phyloP scores from a whole-genome alignment of 2,113 vertebrate species.

The Ursus arctos region DNA sequence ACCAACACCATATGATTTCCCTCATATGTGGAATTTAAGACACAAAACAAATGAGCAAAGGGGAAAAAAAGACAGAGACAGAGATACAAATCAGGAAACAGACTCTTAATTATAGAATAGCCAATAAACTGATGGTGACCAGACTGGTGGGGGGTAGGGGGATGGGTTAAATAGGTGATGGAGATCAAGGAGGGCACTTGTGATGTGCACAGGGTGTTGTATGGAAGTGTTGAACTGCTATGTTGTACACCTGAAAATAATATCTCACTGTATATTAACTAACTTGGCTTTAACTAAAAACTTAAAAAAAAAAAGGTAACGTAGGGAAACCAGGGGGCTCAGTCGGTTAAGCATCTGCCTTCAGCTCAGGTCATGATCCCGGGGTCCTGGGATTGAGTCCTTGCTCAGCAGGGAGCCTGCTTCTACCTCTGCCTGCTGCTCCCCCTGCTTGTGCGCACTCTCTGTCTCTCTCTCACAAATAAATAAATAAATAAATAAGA shows the following conservation, averaged over 20 bases:
- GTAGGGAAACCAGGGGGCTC: too few relatives aligned
- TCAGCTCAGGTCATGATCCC: not conserved
- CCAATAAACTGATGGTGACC: not conserved
- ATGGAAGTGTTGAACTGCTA: not conserved
- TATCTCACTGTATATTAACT: not conserved
- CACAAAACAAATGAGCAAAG: not conserved
- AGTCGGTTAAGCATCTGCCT: too few relatives aligned
- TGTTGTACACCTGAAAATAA: not conserved
- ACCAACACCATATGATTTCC: not conserved
- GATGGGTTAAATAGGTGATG: not conserved
- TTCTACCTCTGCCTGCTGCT: not conserved
- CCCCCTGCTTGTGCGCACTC: not conserved
- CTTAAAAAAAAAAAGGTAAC: not conserved
- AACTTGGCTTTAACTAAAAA: not conserved
- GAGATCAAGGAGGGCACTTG: not conserved
- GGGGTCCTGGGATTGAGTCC: not conserved
- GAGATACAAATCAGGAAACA: not conserved
- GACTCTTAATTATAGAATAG: not conserved
- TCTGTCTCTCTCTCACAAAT: not conserved
- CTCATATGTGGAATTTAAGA: not conserved
- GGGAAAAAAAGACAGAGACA: not conserved
- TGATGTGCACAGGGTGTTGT: not conserved
- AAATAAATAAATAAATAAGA: not conserved
- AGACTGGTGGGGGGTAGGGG: not conserved
- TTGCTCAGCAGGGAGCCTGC: not conserved